phyloP scores from a whole-genome alignment of 1,140 invertebrate species.

The Diplogasteroides magnus region DNA sequence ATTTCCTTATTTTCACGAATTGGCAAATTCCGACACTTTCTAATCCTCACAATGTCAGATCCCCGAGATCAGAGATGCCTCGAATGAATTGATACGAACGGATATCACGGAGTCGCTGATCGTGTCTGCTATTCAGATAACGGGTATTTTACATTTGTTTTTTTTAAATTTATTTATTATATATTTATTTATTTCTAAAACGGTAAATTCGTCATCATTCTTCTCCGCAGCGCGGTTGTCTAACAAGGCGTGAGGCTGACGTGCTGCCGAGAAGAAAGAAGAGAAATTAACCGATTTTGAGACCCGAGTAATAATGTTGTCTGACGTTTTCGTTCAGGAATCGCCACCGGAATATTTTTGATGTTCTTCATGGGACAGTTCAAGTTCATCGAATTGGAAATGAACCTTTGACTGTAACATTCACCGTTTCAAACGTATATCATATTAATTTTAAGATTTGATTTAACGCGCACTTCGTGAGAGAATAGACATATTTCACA shows the following conservation, averaged over 20 bases:
- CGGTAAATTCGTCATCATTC: too few species aligned
- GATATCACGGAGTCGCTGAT: slow-evolving; percentile 14
- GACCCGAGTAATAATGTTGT: background rate
- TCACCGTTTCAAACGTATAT: background rate
- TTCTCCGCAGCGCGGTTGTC: too few species aligned
- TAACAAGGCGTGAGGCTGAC: too few species aligned
- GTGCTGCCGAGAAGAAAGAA: too few species aligned
- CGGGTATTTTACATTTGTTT: background rate
- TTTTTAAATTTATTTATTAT: too few species aligned
- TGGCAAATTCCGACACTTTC: slow-evolving; percentile 5
- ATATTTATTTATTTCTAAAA: too few species aligned
- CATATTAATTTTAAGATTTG: background rate
- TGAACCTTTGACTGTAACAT: background rate
- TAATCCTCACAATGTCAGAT: slow-evolving; percentile 35
- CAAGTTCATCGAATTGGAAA: background rate
- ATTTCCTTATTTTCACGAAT: too few species aligned
- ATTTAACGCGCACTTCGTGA: too few species aligned
- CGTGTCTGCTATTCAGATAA: slow-evolving; percentile 13
- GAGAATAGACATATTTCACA: too few species aligned
- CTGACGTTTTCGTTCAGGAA: slow-evolving; percentile 1
- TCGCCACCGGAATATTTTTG: slow-evolving; percentile 10
- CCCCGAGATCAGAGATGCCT: slow-evolving; percentile 45
- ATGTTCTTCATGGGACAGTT: slow-evolving; percentile 13
- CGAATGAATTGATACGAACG: slow-evolving; percentile 39
- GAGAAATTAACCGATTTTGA: too few species aligned